These are phyloP conservation scores for Huso huso DNA, from an alignment of 2,797 vertebrate genomes.

Conservation along the genomic window DNA sequence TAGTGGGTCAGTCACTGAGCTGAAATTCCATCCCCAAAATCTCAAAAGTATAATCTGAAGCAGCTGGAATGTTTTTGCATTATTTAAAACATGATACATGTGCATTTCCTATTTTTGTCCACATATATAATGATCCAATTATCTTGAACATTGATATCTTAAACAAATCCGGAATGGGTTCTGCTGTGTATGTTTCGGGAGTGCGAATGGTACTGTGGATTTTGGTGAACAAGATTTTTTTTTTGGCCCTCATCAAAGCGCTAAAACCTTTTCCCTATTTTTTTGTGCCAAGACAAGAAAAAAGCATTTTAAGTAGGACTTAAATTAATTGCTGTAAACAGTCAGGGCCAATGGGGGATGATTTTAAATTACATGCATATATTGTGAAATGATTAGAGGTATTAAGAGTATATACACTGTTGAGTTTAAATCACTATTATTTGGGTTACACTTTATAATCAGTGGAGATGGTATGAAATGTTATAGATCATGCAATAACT, in stretches of 20 bases:
- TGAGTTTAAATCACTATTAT: background rate
- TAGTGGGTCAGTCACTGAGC: too few species aligned
- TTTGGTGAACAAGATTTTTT: slow-evolving; percentile 15
- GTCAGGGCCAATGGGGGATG: slow-evolving; percentile 45
- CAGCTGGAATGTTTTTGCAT: too few species aligned
- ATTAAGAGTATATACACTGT: too few species aligned
- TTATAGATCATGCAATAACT: background rate
- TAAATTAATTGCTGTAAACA: slow-evolving; percentile 56
- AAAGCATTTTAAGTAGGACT: slow-evolving; percentile 43
- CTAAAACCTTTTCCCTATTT: slow-evolving; percentile 34
- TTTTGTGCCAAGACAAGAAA: slow-evolving; percentile 43
- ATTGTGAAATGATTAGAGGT: background rate
- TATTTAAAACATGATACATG: too few species aligned
- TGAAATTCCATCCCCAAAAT: too few species aligned
- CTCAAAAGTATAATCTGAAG: too few species aligned
- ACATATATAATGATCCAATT: too few species aligned
- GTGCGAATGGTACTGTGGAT: background rate
- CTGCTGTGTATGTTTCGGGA: background rate
- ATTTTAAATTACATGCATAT: slow-evolving; percentile 29
- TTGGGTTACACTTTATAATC: background rate
- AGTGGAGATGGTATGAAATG: background rate
- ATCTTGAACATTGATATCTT: too few species aligned
- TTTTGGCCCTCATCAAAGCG: slow-evolving; percentile 37
- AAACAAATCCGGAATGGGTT: background rate
- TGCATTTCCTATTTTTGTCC: too few species aligned